Percentiles rank a stretch among this genome's conserved stretches.
phyloP scores from a whole-genome alignment of 92 coral and sea anemone species.

The Muricea muricata region DNA sequence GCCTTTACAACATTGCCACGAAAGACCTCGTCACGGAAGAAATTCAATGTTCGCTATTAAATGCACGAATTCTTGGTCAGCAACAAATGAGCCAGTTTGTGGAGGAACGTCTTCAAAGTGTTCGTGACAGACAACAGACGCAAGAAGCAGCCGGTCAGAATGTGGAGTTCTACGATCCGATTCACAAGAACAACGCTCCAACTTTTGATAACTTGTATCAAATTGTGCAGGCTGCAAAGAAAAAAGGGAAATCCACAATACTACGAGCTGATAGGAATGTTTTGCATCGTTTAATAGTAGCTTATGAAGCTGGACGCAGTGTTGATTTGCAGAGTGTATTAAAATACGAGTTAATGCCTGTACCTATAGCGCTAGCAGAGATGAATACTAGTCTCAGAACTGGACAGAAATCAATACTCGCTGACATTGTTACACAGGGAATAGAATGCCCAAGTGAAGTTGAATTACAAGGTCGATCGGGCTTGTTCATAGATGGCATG shows the following conservation, averaged over 20 bases:
- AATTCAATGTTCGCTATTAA: constrained; percentile 62
- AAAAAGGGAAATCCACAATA: constrained; percentile 52
- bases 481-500: too few relatives aligned
- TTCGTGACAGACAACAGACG: too few relatives aligned
- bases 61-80: constrained; percentile 61
- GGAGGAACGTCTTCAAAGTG: constrained; percentile 65
- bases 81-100: constrained; percentile 60
- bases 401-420: too few relatives aligned
- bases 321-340: constrained; percentile 63
- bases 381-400: too few relatives aligned
- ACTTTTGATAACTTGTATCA: constrained; percentile 69
- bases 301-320: constrained; percentile 69
- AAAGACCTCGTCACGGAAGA: background rate
- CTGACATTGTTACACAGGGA: too few relatives aligned
- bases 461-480: too few relatives aligned
- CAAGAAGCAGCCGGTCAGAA: too few relatives aligned
- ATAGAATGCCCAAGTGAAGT: too few relatives aligned
- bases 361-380: too few relatives aligned
- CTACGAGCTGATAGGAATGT: constrained; percentile 66
- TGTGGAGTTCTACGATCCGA: background rate
- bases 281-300: constrained; percentile 61
- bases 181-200: constrained; percentile 70
- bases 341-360: constrained; percentile 59
- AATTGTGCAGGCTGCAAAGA: constrained; percentile 63
- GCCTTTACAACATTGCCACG: constrained; percentile 65